These are phyloP conservation scores for Nanger granti DNA, from an alignment of 2,113 vertebrate species.

Conservation along the genomic window DNA sequence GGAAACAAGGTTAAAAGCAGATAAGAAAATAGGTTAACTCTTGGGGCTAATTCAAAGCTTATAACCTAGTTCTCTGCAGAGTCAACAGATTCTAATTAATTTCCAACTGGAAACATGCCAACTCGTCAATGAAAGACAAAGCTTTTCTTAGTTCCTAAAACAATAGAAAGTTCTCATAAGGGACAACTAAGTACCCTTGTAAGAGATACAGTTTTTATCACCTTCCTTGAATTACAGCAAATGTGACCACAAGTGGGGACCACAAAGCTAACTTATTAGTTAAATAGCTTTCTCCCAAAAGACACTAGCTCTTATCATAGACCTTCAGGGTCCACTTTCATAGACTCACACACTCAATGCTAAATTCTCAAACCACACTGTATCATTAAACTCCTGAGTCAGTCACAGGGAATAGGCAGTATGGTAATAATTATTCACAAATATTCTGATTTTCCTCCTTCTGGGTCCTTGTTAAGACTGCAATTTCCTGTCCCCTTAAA, in stretches of 20 bases:
- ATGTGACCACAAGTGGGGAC: not conserved
- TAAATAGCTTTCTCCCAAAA: not conserved
- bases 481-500: not conserved
- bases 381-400: not conserved
- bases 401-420: not conserved
- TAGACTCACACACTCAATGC: not conserved
- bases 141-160: slow-evolving; percentile 3
- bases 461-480: not conserved
- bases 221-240: not conserved
- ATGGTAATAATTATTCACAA: not conserved
- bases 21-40: not conserved
- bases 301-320: not conserved
- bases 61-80: not conserved
- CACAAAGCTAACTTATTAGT: not conserved
- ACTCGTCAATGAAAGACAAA: not conserved
- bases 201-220: not conserved
- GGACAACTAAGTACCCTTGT: not conserved
- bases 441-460: not conserved
- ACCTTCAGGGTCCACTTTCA: not conserved
- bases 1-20: not conserved
- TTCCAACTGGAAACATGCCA: not conserved
- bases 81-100: not conserved
- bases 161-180: not conserved
- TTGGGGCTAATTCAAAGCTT: not conserved
- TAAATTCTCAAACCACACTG: not conserved